phyloP scores from a whole-genome alignment of 2,113 vertebrate genomes.

The Marcusenius ussheri region DNA sequence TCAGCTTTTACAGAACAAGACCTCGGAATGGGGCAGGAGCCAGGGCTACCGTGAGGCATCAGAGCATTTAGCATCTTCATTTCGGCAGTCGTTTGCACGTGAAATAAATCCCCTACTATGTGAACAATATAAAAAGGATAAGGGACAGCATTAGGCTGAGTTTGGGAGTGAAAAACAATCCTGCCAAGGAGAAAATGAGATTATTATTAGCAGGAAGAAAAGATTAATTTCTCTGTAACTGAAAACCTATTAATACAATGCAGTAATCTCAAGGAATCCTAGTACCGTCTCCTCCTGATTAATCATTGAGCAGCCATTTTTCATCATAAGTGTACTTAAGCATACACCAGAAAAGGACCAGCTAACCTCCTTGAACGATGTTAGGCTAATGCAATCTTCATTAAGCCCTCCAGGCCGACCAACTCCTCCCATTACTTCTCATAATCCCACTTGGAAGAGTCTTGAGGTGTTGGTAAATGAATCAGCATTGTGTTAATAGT shows the following conservation, averaged over 20 bases:
- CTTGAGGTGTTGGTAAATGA: neutral
- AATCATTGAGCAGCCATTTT: conserved; percentile 18
- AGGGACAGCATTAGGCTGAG: neutral
- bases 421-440: neutral
- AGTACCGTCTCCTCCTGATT: conserved; percentile 5
- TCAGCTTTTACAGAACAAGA: neutral
- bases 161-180: neutral
- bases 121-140: neutral
- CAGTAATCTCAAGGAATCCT: conserved; percentile 14
- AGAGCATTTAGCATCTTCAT: neutral
- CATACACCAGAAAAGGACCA: neutral
- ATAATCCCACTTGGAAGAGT: neutral
- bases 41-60: neutral
- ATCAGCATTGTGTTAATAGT: neutral
- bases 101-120: neutral
- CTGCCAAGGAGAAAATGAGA: neutral
- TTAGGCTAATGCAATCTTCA: conserved; percentile 22
- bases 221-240: conserved; percentile 19
- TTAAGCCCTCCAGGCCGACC: conserved; percentile 11
- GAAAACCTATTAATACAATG: conserved; percentile 29
- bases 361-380: conserved; percentile 3
- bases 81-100: neutral
- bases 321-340: neutral
- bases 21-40: neutral
- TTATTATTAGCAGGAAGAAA: neutral